phyloP scores from a whole-genome alignment of 2,888 invertebrate genomes.

The Metellina segmentata region DNA sequence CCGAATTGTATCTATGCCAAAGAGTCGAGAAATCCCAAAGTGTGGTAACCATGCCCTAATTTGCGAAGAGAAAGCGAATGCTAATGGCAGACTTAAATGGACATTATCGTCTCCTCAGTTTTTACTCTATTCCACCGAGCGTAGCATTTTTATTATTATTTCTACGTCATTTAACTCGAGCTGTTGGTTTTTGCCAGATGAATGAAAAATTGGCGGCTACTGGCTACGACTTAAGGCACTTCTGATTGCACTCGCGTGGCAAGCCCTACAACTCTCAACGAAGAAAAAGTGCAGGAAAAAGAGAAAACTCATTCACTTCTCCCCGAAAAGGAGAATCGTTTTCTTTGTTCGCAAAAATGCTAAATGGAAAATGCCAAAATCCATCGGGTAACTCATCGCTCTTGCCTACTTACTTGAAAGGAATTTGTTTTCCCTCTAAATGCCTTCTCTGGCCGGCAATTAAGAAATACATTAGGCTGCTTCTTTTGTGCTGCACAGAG shows the following conservation, averaged over 20 bases:
- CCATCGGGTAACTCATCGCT: constrained; percentile 42
- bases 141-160: constrained; percentile 29
- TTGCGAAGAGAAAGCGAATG: constrained; percentile 13
- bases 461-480: constrained; percentile 17
- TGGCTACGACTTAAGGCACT: background rate
- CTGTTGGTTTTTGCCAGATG: constrained; percentile 2
- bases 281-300: background rate
- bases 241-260: constrained; percentile 2
- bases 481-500: background rate
- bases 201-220: constrained; percentile 13
- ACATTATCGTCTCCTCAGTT: constrained; percentile 50
- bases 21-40: background rate
- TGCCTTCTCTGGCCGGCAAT: constrained; percentile 17
- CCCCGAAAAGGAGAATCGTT: constrained; percentile 8
- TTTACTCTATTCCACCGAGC: constrained; percentile 1
- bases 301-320: constrained; percentile 15
- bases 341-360: constrained; percentile 23
- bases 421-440: constrained; percentile 22
- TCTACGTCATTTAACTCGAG: constrained; percentile 15
- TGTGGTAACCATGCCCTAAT: background rate
- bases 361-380: constrained; percentile 59
- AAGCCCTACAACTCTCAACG: constrained; percentile 3
- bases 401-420: constrained; percentile 23
- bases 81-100: constrained; percentile 59
- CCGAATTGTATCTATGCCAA: background rate